These are phyloP conservation scores for Macroglossus sobrinus DNA, from an alignment of 2,113 vertebrate genomes.

Conservation along the genomic window DNA sequence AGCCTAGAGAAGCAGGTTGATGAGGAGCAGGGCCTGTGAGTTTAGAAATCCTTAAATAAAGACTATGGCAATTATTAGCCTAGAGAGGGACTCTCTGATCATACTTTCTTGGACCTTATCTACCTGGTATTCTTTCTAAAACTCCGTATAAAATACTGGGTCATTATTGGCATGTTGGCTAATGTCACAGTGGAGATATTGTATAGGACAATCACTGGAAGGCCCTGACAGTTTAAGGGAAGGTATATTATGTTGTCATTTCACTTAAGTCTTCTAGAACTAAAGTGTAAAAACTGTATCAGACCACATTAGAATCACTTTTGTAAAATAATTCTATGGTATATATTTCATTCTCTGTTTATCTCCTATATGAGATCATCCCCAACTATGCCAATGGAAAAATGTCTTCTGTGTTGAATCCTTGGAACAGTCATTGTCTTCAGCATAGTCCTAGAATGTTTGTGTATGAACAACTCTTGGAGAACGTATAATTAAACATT, in stretches of 20 bases:
- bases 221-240: neutral
- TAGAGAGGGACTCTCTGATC: neutral
- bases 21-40: neutral
- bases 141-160: neutral
- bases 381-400: neutral
- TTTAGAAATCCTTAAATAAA: slow-evolving; percentile 4
- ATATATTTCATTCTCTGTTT: neutral
- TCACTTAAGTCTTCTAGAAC: neutral
- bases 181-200: neutral
- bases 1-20: neutral
- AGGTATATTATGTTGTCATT: neutral
- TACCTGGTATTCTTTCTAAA: neutral
- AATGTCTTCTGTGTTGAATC: neutral
- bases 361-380: neutral
- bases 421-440: neutral
- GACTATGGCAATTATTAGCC: neutral
- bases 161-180: neutral
- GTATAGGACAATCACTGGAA: rapidly evolving
- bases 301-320: neutral
- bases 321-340: neutral
- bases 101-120: neutral
- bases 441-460: neutral
- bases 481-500: neutral
- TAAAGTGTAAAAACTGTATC: neutral
- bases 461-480: neutral